phyloP scores from a whole-genome alignment of 2,797 vertebrate genomes.

The Diglossa cyanea region DNA sequence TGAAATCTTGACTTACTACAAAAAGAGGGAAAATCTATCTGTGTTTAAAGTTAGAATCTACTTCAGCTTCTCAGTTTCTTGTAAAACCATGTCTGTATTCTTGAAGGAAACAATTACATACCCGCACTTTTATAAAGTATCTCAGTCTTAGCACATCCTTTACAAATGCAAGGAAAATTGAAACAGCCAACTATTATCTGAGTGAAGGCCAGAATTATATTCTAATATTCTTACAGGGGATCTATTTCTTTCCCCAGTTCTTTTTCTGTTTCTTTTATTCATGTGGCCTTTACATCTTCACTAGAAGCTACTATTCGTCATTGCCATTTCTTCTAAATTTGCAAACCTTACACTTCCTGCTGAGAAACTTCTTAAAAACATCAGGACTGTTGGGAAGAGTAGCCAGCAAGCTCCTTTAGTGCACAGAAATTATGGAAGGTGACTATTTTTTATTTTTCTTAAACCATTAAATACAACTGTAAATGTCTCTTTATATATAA shows the following conservation, averaged over 20 bases:
- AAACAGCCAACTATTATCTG: slow-evolving; percentile 7
- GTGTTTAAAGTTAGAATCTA: not conserved
- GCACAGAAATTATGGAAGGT: not conserved
- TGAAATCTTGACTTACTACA: not conserved
- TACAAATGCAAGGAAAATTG: slow-evolving; percentile 21
- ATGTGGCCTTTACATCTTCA: slow-evolving; percentile 36
- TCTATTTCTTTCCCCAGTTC: slow-evolving; percentile 24
- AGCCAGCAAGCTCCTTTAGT: not conserved
- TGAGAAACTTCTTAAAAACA: slow-evolving; percentile 50
- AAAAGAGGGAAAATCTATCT: not conserved
- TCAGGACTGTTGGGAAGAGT: not conserved
- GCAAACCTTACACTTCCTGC: not conserved
- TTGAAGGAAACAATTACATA: slow-evolving; percentile 14
- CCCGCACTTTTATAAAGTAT: not conserved
- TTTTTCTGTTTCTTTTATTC: slow-evolving; percentile 56
- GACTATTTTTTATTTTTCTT: not conserved
- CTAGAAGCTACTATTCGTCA: slow-evolving; percentile 24
- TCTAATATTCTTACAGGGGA: slow-evolving; percentile 45
- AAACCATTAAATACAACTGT: not conserved
- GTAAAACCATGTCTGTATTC: not conserved
- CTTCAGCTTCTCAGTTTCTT: not conserved
- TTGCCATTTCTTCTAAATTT: slow-evolving; percentile 36
- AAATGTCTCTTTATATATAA: not conserved
- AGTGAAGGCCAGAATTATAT: slow-evolving; percentile 49
- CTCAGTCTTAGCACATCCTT: not conserved